A percentile compares a stretch with the other conserved stretches of the same genome.
Evolutionary conservation across 2,888 invertebrate species (phyloP).

Genomic region (Tribolium freemani): DNA sequence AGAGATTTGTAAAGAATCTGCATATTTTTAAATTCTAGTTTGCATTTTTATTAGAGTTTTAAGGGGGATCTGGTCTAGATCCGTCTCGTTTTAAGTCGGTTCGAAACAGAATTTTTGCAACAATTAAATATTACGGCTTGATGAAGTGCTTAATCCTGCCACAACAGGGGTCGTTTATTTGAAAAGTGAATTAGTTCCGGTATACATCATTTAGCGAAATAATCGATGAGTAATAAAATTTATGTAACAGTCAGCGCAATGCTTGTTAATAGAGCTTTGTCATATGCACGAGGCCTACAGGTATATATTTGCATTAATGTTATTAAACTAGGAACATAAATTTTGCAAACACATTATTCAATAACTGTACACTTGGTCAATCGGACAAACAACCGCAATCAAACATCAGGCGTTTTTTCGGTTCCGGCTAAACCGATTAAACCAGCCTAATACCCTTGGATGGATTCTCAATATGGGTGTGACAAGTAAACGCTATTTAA

Average conservation of each 20-base stretch:
- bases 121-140: slow-evolving; percentile 1
- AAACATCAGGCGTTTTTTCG: too few relatives aligned
- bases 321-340: slow-evolving; percentile 28
- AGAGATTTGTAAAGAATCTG: slow-evolving; percentile 24
- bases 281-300: slow-evolving; percentile 27
- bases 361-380: too few relatives aligned
- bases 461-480: too few relatives aligned
- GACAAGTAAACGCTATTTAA: too few relatives aligned
- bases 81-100: slow-evolving; percentile 2
- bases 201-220: slow-evolving; percentile 16
- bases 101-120: neutral
- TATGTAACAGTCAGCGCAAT: slow-evolving; percentile 13
- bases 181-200: slow-evolving; percentile 11
- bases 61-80: slow-evolving; percentile 14
- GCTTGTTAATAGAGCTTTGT: slow-evolving; percentile 36
- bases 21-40: slow-evolving; percentile 39
- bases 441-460: too few relatives aligned
- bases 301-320: slow-evolving; percentile 34
- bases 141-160: neutral
- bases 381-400: too few relatives aligned
- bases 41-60: slow-evolving; percentile 36
- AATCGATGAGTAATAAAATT: slow-evolving; percentile 31
- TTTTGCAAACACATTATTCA: slow-evolving; percentile 15
- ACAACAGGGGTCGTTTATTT: neutral
- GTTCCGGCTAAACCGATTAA: too few relatives aligned